Evolutionary conservation across 1,140 invertebrate genomes (phyloP), one percentile per base, ranked within the genome.

Genomic region (Delia radicum): DNA sequence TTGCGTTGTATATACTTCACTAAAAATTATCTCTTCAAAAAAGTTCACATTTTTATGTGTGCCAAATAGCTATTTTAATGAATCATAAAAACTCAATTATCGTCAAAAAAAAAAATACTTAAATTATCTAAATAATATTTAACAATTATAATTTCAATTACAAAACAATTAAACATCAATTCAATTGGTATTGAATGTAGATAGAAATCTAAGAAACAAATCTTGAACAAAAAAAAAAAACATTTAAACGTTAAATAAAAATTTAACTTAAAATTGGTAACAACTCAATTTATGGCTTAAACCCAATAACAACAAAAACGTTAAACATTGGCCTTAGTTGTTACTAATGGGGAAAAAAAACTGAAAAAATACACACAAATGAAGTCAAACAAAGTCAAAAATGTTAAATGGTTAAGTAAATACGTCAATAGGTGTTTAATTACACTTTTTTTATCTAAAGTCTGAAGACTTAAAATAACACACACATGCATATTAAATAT

Each of bases 391-490:
- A 21, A n/a, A 55, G 48, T 55, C 18, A 55, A 55, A 55, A 55
- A 55, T 55, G 48, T 55, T 55, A 55, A 55, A 55, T 55, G 48
- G 48, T 55, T 55, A 55, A 55, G 24, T 55, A 55, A 55, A 55
- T 18, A 55, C 48, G 48, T 55, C 48, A 55, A 55, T 55, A 55
- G 48, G 48, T 55, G 48, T 55, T 55, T 55, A 55, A 55, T 55
- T 55, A 55, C 48, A 5, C 24, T 55, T 18, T 55, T 55, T 6
- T 55, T 55, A 13, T 5, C n/a, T 42, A n/a, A n/a, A n/a, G n/a
- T n/a, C n/a, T n/a, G n/a, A n/a, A n/a, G n/a, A n/a, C n/a, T n/a
- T n/a, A n/a, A n/a, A n/a, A n/a, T n/a, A n/a, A n/a, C n/a, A n/a
- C n/a, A n/a, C n/a, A n/a, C n/a, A n/a, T n/a, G n/a, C n/a, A n/a